phyloP scores from a whole-genome alignment of 2,797 vertebrate species.

The Dryobates pubescens region DNA sequence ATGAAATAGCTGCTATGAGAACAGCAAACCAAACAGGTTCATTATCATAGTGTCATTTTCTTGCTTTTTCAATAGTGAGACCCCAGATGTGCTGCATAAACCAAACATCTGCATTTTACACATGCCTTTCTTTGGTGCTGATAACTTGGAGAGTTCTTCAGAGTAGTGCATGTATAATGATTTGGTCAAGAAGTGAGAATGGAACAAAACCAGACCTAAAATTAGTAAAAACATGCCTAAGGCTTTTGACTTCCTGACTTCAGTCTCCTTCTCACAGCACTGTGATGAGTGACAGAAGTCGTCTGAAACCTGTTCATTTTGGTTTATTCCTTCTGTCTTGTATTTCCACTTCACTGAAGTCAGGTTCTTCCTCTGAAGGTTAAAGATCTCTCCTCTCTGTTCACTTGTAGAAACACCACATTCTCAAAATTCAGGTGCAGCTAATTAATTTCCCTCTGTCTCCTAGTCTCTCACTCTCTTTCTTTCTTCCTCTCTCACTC shows the following conservation, averaged over 20 bases:
- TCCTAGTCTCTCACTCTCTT: background rate
- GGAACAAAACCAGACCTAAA: background rate
- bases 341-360: conserved; percentile 34
- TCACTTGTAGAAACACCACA: background rate
- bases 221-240: background rate
- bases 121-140: background rate
- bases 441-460: background rate
- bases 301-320: conserved; percentile 9
- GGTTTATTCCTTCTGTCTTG: conserved; percentile 37
- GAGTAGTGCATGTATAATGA: background rate
- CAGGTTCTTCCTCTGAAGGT: conserved; percentile 39
- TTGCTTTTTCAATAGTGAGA: background rate
- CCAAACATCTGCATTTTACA: background rate
- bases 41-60: background rate
- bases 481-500: background rate
- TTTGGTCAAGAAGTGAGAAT: background rate
- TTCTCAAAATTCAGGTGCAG: background rate
- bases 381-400: conserved; percentile 51
- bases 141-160: background rate
- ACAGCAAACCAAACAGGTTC: background rate
- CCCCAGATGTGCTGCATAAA: background rate
- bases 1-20: background rate
- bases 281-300: conserved; percentile 38
- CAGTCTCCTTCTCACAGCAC: background rate
- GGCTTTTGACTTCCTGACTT: conserved; percentile 46